A percentile compares a stretch with the other conserved stretches of the same genome.
Conservation (phyloP, 2,113 vertebrate species). For the Terrapene triunguis region DNA sequence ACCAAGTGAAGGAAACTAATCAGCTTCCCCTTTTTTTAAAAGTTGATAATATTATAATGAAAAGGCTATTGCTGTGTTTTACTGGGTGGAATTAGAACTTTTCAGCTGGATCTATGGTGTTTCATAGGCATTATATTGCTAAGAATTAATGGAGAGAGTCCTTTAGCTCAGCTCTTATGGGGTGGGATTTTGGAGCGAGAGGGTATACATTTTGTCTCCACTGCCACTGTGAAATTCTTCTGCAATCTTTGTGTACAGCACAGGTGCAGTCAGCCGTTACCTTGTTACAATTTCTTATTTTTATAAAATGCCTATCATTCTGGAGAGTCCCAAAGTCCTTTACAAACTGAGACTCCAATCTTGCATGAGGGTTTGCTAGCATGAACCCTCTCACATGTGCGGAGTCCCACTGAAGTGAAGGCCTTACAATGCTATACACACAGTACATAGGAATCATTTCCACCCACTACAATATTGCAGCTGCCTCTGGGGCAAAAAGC, state of each 20-base stretch:
- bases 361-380: background rate
- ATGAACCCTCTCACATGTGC: background rate
- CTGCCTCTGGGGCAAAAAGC: background rate
- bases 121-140: background rate
- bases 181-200: background rate
- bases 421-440: background rate
- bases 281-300: background rate
- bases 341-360: background rate
- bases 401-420: background rate
- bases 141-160: background rate
- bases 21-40: background rate
- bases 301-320: background rate
- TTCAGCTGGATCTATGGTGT: background rate
- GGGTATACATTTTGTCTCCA: background rate
- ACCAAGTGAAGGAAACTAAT: background rate
- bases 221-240: background rate
- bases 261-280: background rate
- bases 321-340: background rate
- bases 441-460: background rate
- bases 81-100: background rate
- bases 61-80: background rate
- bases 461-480: background rate
- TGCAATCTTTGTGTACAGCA: background rate
- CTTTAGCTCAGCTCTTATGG: background rate
- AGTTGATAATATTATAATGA: background rate